phyloP scores from a whole-genome alignment of 2,113 vertebrate genomes.

The Ondatra zibethicus region DNA sequence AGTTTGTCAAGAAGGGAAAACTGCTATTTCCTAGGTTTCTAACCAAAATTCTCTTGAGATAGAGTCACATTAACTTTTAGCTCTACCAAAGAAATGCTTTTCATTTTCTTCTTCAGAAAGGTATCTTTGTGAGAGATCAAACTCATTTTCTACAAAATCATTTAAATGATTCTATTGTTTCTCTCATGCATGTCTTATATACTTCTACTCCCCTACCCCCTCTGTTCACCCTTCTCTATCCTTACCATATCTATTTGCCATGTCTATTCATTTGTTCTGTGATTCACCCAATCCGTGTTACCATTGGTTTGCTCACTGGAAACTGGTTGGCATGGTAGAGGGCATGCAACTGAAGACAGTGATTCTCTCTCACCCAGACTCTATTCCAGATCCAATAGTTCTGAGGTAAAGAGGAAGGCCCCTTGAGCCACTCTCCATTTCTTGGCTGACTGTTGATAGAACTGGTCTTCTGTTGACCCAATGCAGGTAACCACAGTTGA shows the following conservation, averaged over 20 bases:
- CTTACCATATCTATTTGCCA: neutral
- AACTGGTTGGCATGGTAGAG: neutral
- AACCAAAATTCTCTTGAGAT: neutral
- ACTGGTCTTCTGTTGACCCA: neutral
- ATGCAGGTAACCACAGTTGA: neutral
- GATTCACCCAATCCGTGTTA: neutral
- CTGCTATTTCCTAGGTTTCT: neutral
- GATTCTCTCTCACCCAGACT: neutral
- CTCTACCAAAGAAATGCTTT: neutral
- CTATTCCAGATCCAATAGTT: neutral
- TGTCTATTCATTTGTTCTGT: neutral
- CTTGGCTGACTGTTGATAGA: neutral
- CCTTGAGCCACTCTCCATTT: neutral
- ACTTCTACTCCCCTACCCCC: neutral
- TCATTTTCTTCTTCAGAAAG: neutral
- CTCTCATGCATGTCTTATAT: neutral
- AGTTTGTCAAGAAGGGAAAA: neutral
- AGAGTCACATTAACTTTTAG: neutral
- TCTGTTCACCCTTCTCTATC: neutral
- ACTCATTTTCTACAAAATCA: neutral
- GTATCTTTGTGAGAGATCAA: neutral
- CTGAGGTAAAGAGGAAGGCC: neutral
- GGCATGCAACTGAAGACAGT: neutral
- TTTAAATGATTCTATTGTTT: neutral
- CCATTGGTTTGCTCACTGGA: neutral